Conservation (phyloP, 2,888 invertebrate species). For the Drosophila pseudotakahashii region DNA sequence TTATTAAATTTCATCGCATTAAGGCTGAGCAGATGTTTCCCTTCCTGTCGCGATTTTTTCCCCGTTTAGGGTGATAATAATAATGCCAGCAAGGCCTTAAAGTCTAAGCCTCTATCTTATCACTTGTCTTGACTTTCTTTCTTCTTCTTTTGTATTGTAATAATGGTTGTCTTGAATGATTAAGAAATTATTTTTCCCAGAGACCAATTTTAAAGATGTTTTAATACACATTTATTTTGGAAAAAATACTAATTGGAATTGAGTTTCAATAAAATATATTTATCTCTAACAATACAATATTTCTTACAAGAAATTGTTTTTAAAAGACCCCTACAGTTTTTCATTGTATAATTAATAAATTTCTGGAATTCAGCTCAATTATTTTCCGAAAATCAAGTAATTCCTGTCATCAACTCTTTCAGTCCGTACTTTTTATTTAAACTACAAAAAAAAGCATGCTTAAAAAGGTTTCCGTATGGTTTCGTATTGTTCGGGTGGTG, state of each 20-base stretch:
- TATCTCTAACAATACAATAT: no score
- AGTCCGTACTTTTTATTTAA: conserved; percentile 1
- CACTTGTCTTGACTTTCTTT: background rate
- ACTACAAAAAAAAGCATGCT: background rate
- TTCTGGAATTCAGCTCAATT: background rate
- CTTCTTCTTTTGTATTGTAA: background rate
- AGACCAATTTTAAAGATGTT: no score
- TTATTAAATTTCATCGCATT: conserved; percentile 78
- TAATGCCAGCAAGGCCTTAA: conserved; percentile 64
- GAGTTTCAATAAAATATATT: no score
- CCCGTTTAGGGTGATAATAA: conserved; percentile 51
- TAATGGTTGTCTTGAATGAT: no score
- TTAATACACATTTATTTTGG: no score
- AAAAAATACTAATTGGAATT: no score
- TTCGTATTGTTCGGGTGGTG: conserved; percentile 4
- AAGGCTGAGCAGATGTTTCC: conserved; percentile 53
- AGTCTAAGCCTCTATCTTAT: conserved; percentile 47
- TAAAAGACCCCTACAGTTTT: no score
- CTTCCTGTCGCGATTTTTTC: conserved; percentile 14
- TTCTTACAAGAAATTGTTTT: no score
- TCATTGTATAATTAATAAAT: background rate
- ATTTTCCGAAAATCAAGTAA: background rate
- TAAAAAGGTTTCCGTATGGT: conserved; percentile 10
- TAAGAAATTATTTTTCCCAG: no score
- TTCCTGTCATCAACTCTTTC: conserved; percentile 18